Evolutionary conservation across 2,888 invertebrate genomes (phyloP), one percentile per base, ranked within the genome.

Genomic region (Leptinotarsa rubiginosa): DNA sequence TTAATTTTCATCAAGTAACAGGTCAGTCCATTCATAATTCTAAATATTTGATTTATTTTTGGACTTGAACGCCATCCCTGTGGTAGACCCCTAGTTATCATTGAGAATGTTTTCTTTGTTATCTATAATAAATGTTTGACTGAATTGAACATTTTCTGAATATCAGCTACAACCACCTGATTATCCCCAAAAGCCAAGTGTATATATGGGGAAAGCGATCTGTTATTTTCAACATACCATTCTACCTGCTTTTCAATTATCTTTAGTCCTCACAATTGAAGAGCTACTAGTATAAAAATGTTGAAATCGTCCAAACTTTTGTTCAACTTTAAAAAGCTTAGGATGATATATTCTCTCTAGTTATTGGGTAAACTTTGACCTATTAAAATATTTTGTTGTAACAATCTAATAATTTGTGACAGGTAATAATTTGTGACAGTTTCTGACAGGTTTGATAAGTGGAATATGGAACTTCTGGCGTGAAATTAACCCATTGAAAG

Each of bases 11-110:
- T 31, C 0, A 31, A 31, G 31, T 31, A 31, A 31, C 7, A 31
- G 31, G 31, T 31, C 31, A 31, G 31, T 31, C 31, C 31, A 31
- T 31, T 31, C 31, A 31, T 31, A 31, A 31, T 31, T 7, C 31
- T 31, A 31, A 62, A 18, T 69, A 74, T 75, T 75, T 75, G 3
- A 65, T 18, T 15, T 54, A 65, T 4, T n/a, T 69, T 49, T 47
- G 69, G 69, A 20, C 52, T 67, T n/a, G 25, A 31, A 22, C 25
- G 66, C 3, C 50, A 66, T 3, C 22, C 66, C 20, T 66, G 66
- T 10, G 41, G 22, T 25, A 59, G 22, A 10, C 68, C 72, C 41
- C 31, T 72, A 31, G 68, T 49, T 41, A 69, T 15, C 20, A 16
- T 70, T 10, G 22, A 16, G 41, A 13, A 59, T 49, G 15, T 41